These are phyloP conservation scores for Pomacea maculata DNA, from an alignment of 1,140 invertebrate genomes.

Conservation along the genomic window DNA sequence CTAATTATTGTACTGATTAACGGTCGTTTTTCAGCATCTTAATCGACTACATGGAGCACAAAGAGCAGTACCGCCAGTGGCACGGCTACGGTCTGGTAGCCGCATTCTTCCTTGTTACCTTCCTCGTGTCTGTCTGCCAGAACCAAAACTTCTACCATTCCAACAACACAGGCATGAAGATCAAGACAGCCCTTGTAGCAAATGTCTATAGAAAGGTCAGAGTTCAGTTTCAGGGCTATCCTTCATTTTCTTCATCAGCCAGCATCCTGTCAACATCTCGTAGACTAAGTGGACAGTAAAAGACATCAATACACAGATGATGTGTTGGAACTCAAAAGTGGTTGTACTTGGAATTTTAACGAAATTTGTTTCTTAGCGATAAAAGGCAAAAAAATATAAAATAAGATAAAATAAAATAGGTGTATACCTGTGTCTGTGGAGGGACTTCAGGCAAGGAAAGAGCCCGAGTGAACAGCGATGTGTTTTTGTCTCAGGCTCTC, in stretches of 20 bases:
- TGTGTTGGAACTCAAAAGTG: too few species aligned
- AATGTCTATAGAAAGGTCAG: slow-evolving; percentile 89
- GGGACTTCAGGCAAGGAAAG: too few species aligned
- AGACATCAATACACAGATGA: background rate
- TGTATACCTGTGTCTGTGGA: too few species aligned
- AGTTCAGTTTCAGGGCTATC: background rate
- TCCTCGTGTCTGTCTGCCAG: slow-evolving; percentile 54
- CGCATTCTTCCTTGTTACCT: slow-evolving; percentile 53
- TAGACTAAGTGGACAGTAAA: background rate
- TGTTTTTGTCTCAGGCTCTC: slow-evolving; percentile 49
- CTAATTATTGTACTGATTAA: too few species aligned
- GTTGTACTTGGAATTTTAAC: background rate
- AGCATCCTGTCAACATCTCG: too few species aligned
- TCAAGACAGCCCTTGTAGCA: slow-evolving; percentile 89
- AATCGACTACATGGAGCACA: slow-evolving; percentile 34
- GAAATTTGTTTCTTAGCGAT: background rate
- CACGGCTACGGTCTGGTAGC: slow-evolving; percentile 62
- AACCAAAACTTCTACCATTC: slow-evolving; percentile 59
- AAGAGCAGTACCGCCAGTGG: slow-evolving; percentile 47
- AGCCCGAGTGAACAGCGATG: too few species aligned
- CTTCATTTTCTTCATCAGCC: background rate
- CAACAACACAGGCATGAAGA: slow-evolving; percentile 83
- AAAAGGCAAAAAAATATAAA: background rate
- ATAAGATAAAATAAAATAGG: too few species aligned
- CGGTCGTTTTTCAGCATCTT: slow-evolving; percentile 21